Evolutionary conservation across 2,797 vertebrate genomes (phyloP).

Genomic region (Hydrocynus forskahlii): DNA sequence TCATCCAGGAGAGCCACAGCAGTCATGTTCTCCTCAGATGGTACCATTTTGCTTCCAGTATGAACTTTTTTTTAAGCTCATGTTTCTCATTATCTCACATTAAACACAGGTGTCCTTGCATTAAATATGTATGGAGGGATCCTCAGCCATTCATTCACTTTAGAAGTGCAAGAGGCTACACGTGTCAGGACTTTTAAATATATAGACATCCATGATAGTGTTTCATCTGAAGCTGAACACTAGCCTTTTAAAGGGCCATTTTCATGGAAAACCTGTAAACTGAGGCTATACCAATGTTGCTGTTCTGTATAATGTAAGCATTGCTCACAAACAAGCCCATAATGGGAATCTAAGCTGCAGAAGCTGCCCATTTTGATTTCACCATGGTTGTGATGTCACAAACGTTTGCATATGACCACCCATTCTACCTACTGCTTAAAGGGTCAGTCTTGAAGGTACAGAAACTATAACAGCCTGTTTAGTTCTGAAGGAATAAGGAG

Average conservation of each 20-base stretch:
- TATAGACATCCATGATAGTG: neutral
- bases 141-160: neutral
- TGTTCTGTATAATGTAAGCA: neutral
- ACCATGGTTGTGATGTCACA: neutral
- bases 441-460: too few species aligned
- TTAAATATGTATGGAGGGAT: neutral
- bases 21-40: slow-evolving; percentile 65
- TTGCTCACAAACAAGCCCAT: too few species aligned
- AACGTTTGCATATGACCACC: too few species aligned
- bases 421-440: too few species aligned
- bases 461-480: too few species aligned
- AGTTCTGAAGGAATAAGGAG: neutral
- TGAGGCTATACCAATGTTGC: too few species aligned
- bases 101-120: neutral
- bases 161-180: neutral
- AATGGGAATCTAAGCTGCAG: too few species aligned
- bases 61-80: neutral
- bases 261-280: neutral
- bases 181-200: neutral
- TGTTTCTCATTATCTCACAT: neutral
- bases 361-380: neutral
- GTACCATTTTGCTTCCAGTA: slow-evolving; percentile 59
- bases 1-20: slow-evolving; percentile 44
- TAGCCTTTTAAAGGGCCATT: neutral
- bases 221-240: too few species aligned